phyloP scores from a whole-genome alignment of 2,888 invertebrate genomes.

The Nesidiocoris tenuis region DNA sequence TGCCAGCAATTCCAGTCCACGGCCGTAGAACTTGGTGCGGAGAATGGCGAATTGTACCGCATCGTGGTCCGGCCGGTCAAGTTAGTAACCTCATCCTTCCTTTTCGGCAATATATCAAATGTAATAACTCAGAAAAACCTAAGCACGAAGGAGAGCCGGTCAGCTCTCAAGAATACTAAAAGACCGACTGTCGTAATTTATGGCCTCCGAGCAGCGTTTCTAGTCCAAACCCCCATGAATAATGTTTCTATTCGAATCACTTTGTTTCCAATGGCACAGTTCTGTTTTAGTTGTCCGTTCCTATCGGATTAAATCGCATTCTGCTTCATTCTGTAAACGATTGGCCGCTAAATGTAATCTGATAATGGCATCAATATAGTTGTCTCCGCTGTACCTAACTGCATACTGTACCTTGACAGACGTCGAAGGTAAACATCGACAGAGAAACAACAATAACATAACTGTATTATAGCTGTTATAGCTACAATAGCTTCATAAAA shows the following conservation, averaged over 20 bases:
- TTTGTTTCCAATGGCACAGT: slow-evolving; percentile 12
- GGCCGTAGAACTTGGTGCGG: no score
- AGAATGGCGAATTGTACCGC: background rate
- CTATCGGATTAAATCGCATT: background rate
- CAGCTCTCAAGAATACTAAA: slow-evolving; percentile 37
- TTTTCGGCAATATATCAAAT: slow-evolving; percentile 27
- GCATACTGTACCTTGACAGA: no score
- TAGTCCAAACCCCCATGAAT: slow-evolving; percentile 26
- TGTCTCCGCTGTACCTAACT: no score
- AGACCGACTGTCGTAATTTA: slow-evolving; percentile 25
- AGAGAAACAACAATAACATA: no score
- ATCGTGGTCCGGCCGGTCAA: slow-evolving; percentile 8
- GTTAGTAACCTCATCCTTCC: background rate
- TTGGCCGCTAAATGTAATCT: no score
- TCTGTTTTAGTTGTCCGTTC: background rate
- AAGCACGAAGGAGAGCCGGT: slow-evolving; percentile 33
- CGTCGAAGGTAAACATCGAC: no score
- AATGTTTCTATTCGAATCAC: slow-evolving; percentile 36
- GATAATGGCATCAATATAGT: no score
- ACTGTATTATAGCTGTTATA: no score
- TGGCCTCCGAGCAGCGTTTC: slow-evolving; percentile 13
- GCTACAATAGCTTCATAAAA: no score
- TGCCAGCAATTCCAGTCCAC: no score
- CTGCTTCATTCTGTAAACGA: no score
- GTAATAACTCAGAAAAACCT: slow-evolving; percentile 36